These are phyloP conservation scores for Tetragnatha montana DNA, from an alignment of 2,888 invertebrate species.

Conservation along the genomic window DNA sequence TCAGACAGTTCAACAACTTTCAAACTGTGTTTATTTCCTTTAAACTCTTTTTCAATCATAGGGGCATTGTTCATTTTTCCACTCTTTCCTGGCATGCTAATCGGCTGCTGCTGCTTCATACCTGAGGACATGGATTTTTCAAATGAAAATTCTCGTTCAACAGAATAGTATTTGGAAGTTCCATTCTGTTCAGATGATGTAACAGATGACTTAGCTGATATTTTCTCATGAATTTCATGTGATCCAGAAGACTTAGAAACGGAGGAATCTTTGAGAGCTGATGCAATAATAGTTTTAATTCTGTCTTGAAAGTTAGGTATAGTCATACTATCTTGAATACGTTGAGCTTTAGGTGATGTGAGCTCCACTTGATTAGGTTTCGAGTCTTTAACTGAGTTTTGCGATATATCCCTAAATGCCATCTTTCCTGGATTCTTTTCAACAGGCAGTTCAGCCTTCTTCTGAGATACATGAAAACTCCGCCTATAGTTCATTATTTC, in stretches of 20 bases:
- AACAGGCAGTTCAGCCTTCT: constrained; percentile 15
- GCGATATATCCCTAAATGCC: constrained; percentile 75
- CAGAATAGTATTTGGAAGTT: not conserved
- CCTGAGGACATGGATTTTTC: constrained; percentile 2
- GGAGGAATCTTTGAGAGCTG: constrained; percentile 72
- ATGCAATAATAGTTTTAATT: constrained; percentile 85
- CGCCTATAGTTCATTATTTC: constrained; percentile 39
- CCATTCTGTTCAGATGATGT: constrained; percentile 28
- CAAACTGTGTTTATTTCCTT: constrained; percentile 22
- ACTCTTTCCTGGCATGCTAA: constrained; percentile 17
- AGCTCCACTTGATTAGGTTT: constrained; percentile 48
- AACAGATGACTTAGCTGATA: constrained; percentile 26
- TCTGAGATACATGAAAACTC: constrained; percentile 12
- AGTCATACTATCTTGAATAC: constrained; percentile 76
- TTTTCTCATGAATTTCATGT: not conserved
- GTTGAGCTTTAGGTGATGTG: constrained; percentile 45
- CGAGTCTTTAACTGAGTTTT: constrained; percentile 82
- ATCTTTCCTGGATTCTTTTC: constrained; percentile 44
- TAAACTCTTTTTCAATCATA: constrained; percentile 33
- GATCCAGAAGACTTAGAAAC: constrained; percentile 4
- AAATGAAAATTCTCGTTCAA: constrained; percentile 20
- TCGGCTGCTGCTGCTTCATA: constrained; percentile 10
- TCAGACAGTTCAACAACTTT: constrained; percentile 63
- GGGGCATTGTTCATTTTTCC: constrained; percentile 11
- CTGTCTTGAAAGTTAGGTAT: constrained; percentile 91